These are phyloP conservation scores for Chelonus insularis DNA, from an alignment of 1,140 invertebrate genomes.

Conservation along the genomic window DNA sequence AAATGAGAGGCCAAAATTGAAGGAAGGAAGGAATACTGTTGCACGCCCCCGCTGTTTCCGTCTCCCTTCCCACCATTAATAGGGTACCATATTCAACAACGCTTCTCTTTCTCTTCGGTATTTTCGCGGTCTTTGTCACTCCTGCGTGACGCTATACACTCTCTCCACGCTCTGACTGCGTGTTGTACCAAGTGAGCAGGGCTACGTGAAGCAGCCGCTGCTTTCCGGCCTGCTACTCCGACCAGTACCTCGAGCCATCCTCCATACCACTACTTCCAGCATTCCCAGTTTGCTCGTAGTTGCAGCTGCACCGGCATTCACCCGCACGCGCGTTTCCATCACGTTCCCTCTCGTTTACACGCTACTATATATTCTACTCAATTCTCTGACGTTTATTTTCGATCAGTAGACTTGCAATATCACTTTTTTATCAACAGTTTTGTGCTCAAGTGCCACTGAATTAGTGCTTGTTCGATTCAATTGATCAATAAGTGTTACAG, in stretches of 20 bases:
- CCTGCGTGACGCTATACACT: slow-evolving; percentile 18
- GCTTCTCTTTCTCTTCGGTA: slow-evolving; percentile 15
- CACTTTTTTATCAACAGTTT: too few species aligned
- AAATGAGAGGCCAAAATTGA: slow-evolving; percentile 26
- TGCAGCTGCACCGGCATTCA: slow-evolving; percentile 48
- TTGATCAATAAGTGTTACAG: too few species aligned
- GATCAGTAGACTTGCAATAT: not conserved
- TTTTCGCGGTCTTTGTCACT: slow-evolving; percentile 18
- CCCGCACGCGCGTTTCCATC: slow-evolving; percentile 34
- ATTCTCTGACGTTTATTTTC: not conserved
- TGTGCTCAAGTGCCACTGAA: too few species aligned
- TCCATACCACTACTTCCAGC: slow-evolving; percentile 49
- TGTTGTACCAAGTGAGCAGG: slow-evolving; percentile 25
- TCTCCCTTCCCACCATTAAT: slow-evolving; percentile 25
- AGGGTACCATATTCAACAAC: not conserved
- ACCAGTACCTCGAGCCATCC: slow-evolving; percentile 40
- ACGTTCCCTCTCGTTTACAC: slow-evolving; percentile 25
- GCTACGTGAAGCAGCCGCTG: slow-evolving; percentile 38
- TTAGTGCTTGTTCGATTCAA: too few species aligned
- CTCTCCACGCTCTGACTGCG: slow-evolving; percentile 26
- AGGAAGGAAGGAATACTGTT: slow-evolving; percentile 18
- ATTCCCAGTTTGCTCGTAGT: slow-evolving; percentile 51
- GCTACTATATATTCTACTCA: slow-evolving; percentile 8
- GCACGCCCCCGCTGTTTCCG: slow-evolving; percentile 29
- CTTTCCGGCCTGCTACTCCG: slow-evolving; percentile 47